Evolutionary conservation across 2,888 invertebrate species (phyloP).

Genomic region (Meiosimyza platycephala): DNA sequence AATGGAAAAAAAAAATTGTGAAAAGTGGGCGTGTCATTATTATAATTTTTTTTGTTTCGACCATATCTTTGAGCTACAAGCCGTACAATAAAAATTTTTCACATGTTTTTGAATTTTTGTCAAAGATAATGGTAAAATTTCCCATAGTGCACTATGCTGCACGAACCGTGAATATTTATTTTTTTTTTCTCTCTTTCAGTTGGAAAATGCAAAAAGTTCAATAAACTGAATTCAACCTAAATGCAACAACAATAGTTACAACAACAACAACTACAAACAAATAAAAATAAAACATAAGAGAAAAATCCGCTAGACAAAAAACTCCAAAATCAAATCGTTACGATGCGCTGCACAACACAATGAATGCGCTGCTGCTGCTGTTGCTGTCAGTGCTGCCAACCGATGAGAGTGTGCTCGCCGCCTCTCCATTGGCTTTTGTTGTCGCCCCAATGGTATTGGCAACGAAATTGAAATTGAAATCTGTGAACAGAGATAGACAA

Average conservation of each 20-base stretch:
- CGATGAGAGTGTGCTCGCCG: no score
- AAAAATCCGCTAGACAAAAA: not conserved
- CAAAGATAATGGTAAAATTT: no score
- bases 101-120: no score
- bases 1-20: no score
- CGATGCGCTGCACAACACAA: conserved; percentile 10
- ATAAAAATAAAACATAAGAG: not conserved
- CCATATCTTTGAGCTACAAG: no score
- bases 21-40: no score
- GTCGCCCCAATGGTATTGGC: conserved; percentile 5
- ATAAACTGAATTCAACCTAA: conserved; percentile 18
- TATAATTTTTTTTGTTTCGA: no score
- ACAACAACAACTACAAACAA: conserved; percentile 10
- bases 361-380: not conserved
- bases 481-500: not conserved
- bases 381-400: conserved; percentile 15
- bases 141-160: not conserved
- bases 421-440: not conserved
- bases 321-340: not conserved
- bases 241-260: conserved; percentile 12
- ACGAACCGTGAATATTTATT: conserved; percentile 19
- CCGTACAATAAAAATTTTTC: no score
- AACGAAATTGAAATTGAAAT: conserved; percentile 31
- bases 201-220: conserved; percentile 22
- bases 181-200: not conserved